Evolutionary conservation across 2,113 vertebrate species (phyloP).

Genomic region (Forbesichthys agassizii): DNA sequence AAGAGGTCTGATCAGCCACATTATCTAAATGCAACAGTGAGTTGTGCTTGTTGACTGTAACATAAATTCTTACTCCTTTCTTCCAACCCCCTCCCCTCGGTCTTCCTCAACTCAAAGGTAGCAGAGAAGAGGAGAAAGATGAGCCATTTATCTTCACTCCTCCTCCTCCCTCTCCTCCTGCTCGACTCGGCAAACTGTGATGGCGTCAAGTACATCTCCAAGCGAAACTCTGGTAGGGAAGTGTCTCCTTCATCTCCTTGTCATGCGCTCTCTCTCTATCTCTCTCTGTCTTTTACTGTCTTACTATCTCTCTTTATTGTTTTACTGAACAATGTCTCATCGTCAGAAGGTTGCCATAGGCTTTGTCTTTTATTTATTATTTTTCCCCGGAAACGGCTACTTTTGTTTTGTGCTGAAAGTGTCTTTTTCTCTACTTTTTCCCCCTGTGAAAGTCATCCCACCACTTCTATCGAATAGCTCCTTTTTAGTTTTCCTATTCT

Average conservation of each 20-base stretch:
- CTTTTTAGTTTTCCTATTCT: neutral
- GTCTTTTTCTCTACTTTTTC: neutral
- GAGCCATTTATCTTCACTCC: conserved; percentile 82
- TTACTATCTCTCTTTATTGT: neutral
- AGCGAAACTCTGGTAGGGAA: conserved; percentile 95
- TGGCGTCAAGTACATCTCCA: conserved; percentile 90
- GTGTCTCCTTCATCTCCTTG: conserved; percentile 13
- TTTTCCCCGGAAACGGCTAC: conserved; percentile 5
- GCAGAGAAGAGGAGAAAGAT: conserved; percentile 77
- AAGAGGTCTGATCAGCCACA: too few relatives aligned
- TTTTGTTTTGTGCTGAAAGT: conserved; percentile 22
- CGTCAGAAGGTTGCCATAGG: neutral
- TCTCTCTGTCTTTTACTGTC: too few relatives aligned
- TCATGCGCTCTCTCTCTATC: neutral
- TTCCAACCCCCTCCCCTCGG: conserved; percentile 1
- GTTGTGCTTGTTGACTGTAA: neutral
- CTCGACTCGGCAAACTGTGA: conserved; percentile 82
- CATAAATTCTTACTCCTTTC: neutral
- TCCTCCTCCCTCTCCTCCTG: conserved; percentile 82
- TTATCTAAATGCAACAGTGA: too few relatives aligned
- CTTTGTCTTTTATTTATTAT: neutral
- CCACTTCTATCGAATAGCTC: neutral
- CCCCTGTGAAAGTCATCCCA: neutral
- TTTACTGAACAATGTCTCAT: neutral
- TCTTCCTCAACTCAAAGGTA: conserved; percentile 60